phyloP scores from a whole-genome alignment of 2,888 invertebrate genomes.

The Chironomus tentans region DNA sequence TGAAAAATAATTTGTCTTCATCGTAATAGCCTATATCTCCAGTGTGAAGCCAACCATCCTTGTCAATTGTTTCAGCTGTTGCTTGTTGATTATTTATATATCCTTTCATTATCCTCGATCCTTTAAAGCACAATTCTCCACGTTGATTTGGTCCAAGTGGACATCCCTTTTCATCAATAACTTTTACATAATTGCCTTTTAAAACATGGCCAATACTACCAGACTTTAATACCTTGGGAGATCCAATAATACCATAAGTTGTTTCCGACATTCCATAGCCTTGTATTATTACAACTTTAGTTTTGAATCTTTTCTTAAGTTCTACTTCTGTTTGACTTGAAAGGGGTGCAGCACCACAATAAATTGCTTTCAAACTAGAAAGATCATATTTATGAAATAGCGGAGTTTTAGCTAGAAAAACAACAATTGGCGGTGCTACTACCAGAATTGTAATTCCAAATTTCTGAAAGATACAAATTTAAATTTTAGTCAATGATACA shows the following conservation, averaged over 20 bases:
- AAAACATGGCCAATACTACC: constrained; percentile 53
- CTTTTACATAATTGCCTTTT: constrained; percentile 49
- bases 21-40: constrained; percentile 82
- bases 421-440: constrained; percentile 66
- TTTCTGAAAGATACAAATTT: neutral
- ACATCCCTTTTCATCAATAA: constrained; percentile 49
- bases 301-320: neutral
- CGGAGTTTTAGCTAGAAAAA: constrained; percentile 66
- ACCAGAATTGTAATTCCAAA: constrained; percentile 47
- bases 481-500: too few relatives aligned
- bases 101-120: constrained; percentile 64
- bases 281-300: constrained; percentile 37
- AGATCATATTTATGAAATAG: constrained; percentile 59
- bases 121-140: constrained; percentile 71
- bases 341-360: constrained; percentile 67
- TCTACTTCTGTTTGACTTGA: constrained; percentile 53
- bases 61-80: constrained; percentile 49
- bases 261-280: constrained; percentile 68
- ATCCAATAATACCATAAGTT: constrained; percentile 36
- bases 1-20: constrained; percentile 60
- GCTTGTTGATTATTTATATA: constrained; percentile 58
- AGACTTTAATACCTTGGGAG: constrained; percentile 32
- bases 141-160: constrained; percentile 49
- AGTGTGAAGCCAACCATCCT: constrained; percentile 66
- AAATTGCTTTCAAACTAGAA: constrained; percentile 52